phyloP scores from a whole-genome alignment of 2,113 vertebrate genomes.

The Indri indri region DNA sequence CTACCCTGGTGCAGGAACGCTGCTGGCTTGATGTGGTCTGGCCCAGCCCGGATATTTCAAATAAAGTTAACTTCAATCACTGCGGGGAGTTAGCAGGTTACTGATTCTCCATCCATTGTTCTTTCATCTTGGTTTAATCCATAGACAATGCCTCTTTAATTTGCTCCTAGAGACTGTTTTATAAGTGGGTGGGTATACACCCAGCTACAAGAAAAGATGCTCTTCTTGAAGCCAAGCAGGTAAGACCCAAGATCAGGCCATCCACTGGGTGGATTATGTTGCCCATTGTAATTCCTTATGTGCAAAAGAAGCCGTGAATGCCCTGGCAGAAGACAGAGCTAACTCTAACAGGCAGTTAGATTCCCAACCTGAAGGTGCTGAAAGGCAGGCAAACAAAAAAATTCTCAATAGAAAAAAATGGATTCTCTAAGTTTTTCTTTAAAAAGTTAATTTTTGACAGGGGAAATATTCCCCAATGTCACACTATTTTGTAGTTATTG shows the following conservation, averaged over 20 bases:
- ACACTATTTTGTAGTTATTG: neutral
- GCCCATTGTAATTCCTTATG: neutral
- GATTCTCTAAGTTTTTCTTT: neutral
- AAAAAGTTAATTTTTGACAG: neutral
- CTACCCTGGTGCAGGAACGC: neutral
- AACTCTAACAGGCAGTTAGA: neutral
- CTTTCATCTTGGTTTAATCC: constrained; percentile 70
- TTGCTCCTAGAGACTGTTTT: constrained; percentile 58
- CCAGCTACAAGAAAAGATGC: constrained; percentile 12
- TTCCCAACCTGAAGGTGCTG: neutral
- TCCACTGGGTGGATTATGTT: neutral
- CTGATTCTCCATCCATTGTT: constrained; percentile 41
- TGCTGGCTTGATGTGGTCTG: constrained; percentile 65
- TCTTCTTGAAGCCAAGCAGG: neutral
- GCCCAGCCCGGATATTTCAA: constrained; percentile 33
- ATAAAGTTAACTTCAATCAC: constrained; percentile 72
- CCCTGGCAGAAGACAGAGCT: neutral
- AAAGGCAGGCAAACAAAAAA: neutral
- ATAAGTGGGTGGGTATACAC: constrained; percentile 39
- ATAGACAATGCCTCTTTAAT: constrained; percentile 49
- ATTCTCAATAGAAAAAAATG: neutral
- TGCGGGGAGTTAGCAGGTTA: constrained; percentile 33
- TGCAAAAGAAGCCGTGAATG: neutral
- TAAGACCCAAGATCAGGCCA: neutral
- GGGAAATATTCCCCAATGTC: neutral